These are phyloP conservation scores for Xestia ashworthii DNA, from an alignment of 2,888 invertebrate species.

Conservation along the genomic window DNA sequence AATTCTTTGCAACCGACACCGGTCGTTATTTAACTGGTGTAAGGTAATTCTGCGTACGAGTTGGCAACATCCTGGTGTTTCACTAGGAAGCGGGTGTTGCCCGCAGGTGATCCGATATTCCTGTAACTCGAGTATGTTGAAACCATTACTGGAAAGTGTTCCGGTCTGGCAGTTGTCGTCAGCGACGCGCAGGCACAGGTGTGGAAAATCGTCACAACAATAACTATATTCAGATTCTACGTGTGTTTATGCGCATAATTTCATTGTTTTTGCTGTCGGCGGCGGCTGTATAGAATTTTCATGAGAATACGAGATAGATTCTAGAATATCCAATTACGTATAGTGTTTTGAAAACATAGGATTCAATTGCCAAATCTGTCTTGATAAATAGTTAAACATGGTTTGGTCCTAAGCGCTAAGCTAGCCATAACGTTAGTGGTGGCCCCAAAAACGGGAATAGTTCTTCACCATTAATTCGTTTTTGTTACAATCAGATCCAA, in stretches of 20 bases:
- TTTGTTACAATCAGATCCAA: constrained; percentile 13
- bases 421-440: not conserved
- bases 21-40: constrained; percentile 59
- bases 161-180: constrained; percentile 73
- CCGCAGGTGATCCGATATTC: constrained; percentile 79
- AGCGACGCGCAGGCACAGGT: constrained; percentile 71
- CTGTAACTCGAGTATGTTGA: constrained; percentile 82
- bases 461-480: not conserved
- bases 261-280: constrained; percentile 44
- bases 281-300: constrained; percentile 49
- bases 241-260: constrained; percentile 66
- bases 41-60: constrained; percentile 71
- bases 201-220: constrained; percentile 73
- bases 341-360: constrained; percentile 31
- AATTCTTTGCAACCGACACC: constrained; percentile 51
- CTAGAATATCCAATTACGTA: constrained; percentile 47
- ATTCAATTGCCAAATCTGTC: not conserved
- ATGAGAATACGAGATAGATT: constrained; percentile 51
- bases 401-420: not conserved
- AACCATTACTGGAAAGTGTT: constrained; percentile 86
- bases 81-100: constrained; percentile 67
- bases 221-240: constrained; percentile 58
- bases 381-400: no score
- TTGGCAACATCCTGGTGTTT: constrained; percentile 77
- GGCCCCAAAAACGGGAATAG: not conserved